Evolutionary conservation across 2,888 invertebrate species (phyloP), one percentile per base, ranked within the genome.

Genomic region (Drosophila sordidapex): DNA sequence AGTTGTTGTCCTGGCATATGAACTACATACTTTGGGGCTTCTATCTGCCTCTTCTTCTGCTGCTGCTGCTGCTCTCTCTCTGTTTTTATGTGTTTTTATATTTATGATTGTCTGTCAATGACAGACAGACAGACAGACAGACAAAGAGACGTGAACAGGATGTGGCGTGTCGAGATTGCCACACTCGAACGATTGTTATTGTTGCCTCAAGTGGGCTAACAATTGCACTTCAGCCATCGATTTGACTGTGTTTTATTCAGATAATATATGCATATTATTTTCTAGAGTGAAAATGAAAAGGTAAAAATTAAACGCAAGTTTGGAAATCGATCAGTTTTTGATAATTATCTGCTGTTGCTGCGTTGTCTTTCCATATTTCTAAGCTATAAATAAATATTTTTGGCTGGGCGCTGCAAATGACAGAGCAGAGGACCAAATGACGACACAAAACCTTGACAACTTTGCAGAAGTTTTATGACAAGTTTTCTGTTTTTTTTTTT

Each of bases 31-130:
- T 72, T 78, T 51, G 36, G 31, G 60, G 51, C 70, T 72, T 36
- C 56, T 72, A 27, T 31, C 48, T 54, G 27, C 54, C 68, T 66
- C 69, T 66, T 64, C 72, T 71, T 79, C 68, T 61, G n/a, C 10
- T 49, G 4, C 51, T 65, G 70, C 70, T 65, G 48, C 29, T 7
- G 6, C 33, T 33, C 31, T 7, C 31, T 7, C 31, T 60, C 67
- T 65, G 74, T 63, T 74, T 74, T 75, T 81, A 69, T 63, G 73
- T 78, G 51, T 57, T 62, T 61, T 68, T 78, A 79, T 84, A 86
- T 86, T 86, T 86, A 87, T 84, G 84, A 79, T 81, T 58, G 87
- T 77, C 85, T 86, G 86, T 75, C 87, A 86, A 81, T 88, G 89
- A 65, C 87, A 83, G 83, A 70, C 68, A 72, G 52, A 63, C 64